Percentiles rank a stretch among this genome's conserved stretches.
phyloP scores from a whole-genome alignment of 2,888 invertebrate species.

The Rhagophthalmus giganteus region DNA sequence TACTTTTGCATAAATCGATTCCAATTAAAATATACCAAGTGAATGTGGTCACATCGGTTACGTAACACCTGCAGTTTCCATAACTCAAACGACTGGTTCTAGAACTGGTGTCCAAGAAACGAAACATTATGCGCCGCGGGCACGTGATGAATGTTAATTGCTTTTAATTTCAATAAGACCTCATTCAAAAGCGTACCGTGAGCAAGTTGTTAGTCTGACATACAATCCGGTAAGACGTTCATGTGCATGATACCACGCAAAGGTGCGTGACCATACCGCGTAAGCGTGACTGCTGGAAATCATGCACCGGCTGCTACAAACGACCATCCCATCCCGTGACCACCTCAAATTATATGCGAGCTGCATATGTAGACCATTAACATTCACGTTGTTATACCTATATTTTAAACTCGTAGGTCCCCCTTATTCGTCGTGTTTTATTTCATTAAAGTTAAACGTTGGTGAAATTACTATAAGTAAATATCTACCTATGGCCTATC shows the following conservation, averaged over 20 bases:
- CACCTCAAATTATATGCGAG: constrained; percentile 37
- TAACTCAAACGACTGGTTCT: no score
- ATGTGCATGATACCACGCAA: constrained; percentile 28
- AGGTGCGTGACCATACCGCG: constrained; percentile 30
- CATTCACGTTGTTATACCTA: no score
- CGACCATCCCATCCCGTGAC: constrained; percentile 32
- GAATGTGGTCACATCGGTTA: no score
- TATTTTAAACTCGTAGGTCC: no score
- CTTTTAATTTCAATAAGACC: constrained; percentile 20
- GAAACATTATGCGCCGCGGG: constrained; percentile 5
- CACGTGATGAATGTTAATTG: constrained; percentile 21
- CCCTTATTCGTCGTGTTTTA: no score
- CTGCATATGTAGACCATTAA: constrained; percentile 37
- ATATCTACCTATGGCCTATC: no score
- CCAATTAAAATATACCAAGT: no score
- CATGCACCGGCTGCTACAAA: constrained; percentile 34
- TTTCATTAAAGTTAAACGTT: no score
- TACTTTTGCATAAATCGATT: background rate
- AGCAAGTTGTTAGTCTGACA: constrained; percentile 17
- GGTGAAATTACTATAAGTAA: no score
- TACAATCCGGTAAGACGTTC: constrained; percentile 20
- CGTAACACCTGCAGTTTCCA: no score
- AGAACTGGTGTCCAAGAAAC: constrained; percentile 1
- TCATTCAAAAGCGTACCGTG: constrained; percentile 17
- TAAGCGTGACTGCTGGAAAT: constrained; percentile 32